phyloP scores from a whole-genome alignment of 2,113 vertebrate genomes.

The Pionites leucogaster region DNA sequence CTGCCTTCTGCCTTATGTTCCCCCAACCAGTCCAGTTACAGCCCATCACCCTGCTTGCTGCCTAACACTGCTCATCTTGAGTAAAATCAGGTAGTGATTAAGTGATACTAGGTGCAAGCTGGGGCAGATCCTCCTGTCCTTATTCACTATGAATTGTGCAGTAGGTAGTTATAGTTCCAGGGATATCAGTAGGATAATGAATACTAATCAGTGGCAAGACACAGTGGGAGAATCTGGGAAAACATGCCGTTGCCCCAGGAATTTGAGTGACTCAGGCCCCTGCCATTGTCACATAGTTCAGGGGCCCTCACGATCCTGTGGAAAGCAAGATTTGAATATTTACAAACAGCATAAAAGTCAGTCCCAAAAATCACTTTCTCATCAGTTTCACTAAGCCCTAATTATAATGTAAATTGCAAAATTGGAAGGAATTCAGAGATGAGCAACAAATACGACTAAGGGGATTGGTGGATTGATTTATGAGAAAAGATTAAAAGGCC shows the following conservation, averaged over 20 bases:
- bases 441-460: constrained; percentile 34
- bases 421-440: constrained; percentile 61
- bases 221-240: constrained; percentile 5
- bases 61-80: not conserved
- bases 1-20: not conserved
- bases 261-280: not conserved
- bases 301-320: not conserved
- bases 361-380: constrained; percentile 51
- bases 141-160: not conserved
- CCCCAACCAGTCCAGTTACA: not conserved
- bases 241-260: constrained; percentile 8
- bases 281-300: not conserved
- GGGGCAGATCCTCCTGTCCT: not conserved
- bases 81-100: not conserved
- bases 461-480: constrained; percentile 50
- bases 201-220: not conserved
- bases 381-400: constrained; percentile 57
- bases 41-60: rapidly evolving
- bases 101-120: not conserved
- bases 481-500: constrained; percentile 45
- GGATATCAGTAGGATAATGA: constrained; percentile 28
- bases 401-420: constrained; percentile 65
- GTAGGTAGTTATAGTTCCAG: not conserved
- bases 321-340: constrained; percentile 34
- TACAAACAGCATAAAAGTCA: constrained; percentile 40